Conservation (phyloP, 1,140 invertebrate genomes). For the Drosophila rhopaloa region DNA sequence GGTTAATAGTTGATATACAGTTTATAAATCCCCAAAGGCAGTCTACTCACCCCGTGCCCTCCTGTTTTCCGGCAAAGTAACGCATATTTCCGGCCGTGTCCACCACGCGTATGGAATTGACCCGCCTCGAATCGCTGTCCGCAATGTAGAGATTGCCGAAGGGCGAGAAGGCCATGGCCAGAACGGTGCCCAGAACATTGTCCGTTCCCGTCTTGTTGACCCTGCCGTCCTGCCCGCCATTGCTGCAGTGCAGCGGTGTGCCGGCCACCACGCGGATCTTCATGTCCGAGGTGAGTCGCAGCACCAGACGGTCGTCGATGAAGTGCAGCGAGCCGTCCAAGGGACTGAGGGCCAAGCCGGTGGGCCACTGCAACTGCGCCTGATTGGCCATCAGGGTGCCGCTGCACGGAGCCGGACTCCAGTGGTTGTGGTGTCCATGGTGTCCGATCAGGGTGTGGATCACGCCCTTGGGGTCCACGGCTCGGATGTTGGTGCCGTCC, state of each 20-base stretch:
- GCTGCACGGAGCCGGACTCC: conserved; percentile 94
- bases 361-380: conserved; percentile 97
- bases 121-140: conserved; percentile 94
- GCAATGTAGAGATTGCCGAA: conserved; percentile 97
- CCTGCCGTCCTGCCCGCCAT: conserved; percentile 79
- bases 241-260: conserved; percentile 93
- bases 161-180: conserved; percentile 95
- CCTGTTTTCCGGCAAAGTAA: conserved; percentile 91
- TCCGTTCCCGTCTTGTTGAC: conserved; percentile 85
- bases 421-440: conserved; percentile 95
- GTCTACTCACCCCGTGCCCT: conserved; percentile 85
- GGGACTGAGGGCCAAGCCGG: conserved; percentile 95
- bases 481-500: conserved; percentile 96
- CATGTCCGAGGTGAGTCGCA: conserved; percentile 95
- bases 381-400: conserved; percentile 92
- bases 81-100: conserved; percentile 93
- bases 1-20: not conserved
- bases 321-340: conserved; percentile 97
- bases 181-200: conserved; percentile 90
- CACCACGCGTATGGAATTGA: conserved; percentile 94
- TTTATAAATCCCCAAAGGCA: not conserved
- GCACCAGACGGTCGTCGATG: conserved; percentile 96
- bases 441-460: conserved; percentile 97
- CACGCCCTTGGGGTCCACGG: conserved; percentile 95
- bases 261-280: conserved; percentile 96